Conservation (phyloP, 2,113 vertebrate genomes). For the Siphamia tubifer region DNA sequence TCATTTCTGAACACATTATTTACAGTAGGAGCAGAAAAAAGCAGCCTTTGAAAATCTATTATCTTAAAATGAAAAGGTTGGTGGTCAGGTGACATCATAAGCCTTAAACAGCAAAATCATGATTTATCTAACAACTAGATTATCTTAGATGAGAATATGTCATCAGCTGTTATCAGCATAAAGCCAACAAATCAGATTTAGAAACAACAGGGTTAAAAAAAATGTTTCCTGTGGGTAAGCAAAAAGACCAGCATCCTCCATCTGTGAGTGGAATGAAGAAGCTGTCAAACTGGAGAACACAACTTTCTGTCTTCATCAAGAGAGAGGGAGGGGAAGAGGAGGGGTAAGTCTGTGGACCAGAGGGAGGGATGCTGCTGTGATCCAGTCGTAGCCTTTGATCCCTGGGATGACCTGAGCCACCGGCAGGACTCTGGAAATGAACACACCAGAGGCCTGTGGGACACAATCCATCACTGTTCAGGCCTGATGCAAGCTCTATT, state of each 20-base stretch:
- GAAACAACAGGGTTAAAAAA: conserved; percentile 37
- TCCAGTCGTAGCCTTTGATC: conserved; percentile 70
- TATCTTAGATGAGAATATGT: conserved; percentile 25
- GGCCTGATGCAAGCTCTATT: conserved; percentile 6
- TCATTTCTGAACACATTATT: too few relatives aligned
- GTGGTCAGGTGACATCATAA: background rate
- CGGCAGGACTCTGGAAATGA: conserved; percentile 61
- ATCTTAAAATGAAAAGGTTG: too few relatives aligned
- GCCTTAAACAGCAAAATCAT: background rate
- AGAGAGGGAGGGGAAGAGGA: background rate
- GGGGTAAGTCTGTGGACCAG: conserved; percentile 23
- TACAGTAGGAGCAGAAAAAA: too few relatives aligned
- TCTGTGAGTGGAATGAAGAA: conserved; percentile 39
- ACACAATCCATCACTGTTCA: conserved; percentile 64
- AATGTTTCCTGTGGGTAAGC: conserved; percentile 38
- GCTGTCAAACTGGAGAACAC: conserved; percentile 35
- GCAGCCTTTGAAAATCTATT: too few relatives aligned
- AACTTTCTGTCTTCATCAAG: conserved; percentile 49
- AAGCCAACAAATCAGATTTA: conserved; percentile 19
- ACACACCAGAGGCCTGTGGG: conserved; percentile 55
- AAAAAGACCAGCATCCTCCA: conserved; percentile 18
- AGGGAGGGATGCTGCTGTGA: conserved; percentile 57
- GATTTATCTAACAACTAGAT: background rate
- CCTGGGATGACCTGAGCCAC: conserved; percentile 61
- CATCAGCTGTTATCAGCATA: conserved; percentile 2